These are phyloP conservation scores for Hydrocynus forskahlii DNA, from an alignment of 2,797 vertebrate species.

Conservation along the genomic window DNA sequence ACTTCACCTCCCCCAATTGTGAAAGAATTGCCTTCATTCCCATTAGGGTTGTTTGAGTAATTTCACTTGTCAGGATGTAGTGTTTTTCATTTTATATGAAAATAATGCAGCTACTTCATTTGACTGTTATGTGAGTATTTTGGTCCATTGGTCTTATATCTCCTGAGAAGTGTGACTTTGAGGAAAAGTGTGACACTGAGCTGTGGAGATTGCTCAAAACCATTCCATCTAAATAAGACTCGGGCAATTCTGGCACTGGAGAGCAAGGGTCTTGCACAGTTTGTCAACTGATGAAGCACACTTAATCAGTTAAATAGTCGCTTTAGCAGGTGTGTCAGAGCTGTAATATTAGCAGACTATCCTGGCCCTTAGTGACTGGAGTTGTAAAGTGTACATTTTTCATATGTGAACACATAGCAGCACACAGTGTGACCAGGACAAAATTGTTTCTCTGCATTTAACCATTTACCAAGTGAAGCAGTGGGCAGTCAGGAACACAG, in stretches of 20 bases:
- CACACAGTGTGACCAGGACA: too few relatives aligned
- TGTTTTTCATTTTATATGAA: background rate
- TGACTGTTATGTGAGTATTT: constrained; percentile 1
- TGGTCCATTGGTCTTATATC: background rate
- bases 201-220: background rate
- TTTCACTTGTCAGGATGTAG: background rate
- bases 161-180: background rate
- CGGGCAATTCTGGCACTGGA: background rate
- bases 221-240: background rate
- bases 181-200: too few relatives aligned
- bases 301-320: too few relatives aligned
- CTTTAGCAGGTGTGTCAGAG: background rate
- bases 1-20: background rate
- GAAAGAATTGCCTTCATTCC: background rate
- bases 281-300: too few relatives aligned
- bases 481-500: too few relatives aligned
- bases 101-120: background rate
- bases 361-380: background rate
- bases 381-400: background rate
- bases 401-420: too few relatives aligned
- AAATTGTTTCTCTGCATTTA: too few relatives aligned
- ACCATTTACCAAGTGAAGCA: too few relatives aligned
- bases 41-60: background rate
- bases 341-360: background rate
- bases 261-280: too few relatives aligned